A percentile compares a stretch with the other conserved stretches of the same genome.
Conservation (phyloP, 1,140 invertebrate genomes). For the Drosophila triauraria region DNA sequence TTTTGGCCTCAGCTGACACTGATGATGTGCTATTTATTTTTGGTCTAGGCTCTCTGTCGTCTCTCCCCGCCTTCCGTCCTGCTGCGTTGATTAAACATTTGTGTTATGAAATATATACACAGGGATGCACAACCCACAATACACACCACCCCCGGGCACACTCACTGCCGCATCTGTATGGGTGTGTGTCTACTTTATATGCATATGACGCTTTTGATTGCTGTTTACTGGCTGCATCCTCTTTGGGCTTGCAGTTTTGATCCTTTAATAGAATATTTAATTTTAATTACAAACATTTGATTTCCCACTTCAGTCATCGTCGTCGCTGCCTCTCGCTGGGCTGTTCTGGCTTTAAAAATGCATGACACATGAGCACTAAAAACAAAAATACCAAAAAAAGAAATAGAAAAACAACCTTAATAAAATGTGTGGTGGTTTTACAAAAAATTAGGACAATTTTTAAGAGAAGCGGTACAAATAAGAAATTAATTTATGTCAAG, state of each 20-base stretch:
- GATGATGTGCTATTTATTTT: constrained; percentile 72
- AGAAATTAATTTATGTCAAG: not conserved
- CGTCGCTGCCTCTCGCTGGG: constrained; percentile 17
- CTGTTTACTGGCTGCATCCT: constrained; percentile 73
- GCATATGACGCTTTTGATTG: constrained; percentile 70
- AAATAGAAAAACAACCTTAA: not conserved
- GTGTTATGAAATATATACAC: constrained; percentile 75
- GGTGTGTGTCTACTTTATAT: constrained; percentile 47
- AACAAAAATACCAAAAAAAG: not conserved
- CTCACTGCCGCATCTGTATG: constrained; percentile 9
- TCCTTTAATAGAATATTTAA: constrained; percentile 84
- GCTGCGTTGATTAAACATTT: constrained; percentile 79
- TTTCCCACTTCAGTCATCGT: constrained; percentile 79
- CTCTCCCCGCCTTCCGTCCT: constrained; percentile 16
- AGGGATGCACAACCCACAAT: constrained; percentile 1
- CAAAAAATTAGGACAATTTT: too few relatives aligned
- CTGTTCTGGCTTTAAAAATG: constrained; percentile 64
- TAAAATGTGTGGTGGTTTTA: not conserved
- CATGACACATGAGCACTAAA: constrained; percentile 40
- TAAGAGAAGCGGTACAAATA: not conserved
- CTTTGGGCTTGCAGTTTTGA: constrained; percentile 81
- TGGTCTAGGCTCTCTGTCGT: constrained; percentile 28
- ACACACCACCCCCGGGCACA: not conserved
- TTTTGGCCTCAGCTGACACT: constrained; percentile 45
- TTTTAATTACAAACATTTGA: constrained; percentile 84